Evolutionary conservation across 2,113 vertebrate genomes (phyloP), one percentile per base, ranked within the genome.

Genomic region (Cepphus grylle): DNA sequence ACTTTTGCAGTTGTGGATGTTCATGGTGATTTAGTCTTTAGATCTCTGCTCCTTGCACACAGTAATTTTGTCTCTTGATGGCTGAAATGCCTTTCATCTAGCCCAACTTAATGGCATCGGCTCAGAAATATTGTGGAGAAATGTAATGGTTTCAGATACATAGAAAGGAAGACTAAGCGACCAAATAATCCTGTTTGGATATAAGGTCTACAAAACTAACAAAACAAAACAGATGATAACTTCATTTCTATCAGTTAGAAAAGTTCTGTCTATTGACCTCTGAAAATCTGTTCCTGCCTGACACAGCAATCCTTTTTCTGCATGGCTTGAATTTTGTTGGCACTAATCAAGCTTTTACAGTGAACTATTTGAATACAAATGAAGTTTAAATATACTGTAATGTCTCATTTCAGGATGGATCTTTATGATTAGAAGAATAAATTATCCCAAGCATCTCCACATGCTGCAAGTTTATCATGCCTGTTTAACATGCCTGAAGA

Each of bases 341-440:
- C 19, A 6, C 53, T 97, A 96, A 97, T 97, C 94, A 97, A 97
- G 93, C 73, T 86, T 97, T 97, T 96, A 82, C 53, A 61, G 79
- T 95, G 83, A 85, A 87, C 86, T 94, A 96, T 96, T 97, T 97
- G 91, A 97, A 95, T 1, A 1, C 56, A 90, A 96, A 94, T 96
- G 87, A 94, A 94, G 84, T 97, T 96, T 97, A 95, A 91, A 97
- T 86, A 88, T 90, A 66, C 11, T 25, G 20, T 55, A 95, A 97
- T 89, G 94, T 95, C 95, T 97, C 69, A 65, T 95, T 97, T 98
- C 84, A 89, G 92, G 87, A 90, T 88, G 89, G 86, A 93, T 88
- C 90, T 93, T 93, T 80, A 95, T 91, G 91, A 96, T 97, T 94
- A 97, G 93, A 96, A 96, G 66, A 83, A 96, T 96, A 97, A 97